phyloP scores from a whole-genome alignment of 2,797 vertebrate genomes.

The Cossypha heuglini region DNA sequence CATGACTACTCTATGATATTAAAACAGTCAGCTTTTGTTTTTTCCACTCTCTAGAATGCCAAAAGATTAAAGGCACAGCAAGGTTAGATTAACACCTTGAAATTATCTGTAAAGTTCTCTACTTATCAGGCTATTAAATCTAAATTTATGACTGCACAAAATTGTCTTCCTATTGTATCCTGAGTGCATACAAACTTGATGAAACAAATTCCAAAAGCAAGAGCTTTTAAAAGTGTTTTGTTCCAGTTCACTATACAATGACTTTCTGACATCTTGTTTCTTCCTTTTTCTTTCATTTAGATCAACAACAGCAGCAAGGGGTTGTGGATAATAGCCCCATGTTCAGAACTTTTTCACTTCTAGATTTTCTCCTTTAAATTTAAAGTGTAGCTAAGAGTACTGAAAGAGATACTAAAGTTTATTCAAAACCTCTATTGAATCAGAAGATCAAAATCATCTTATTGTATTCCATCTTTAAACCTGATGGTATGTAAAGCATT shows the following conservation, averaged over 20 bases:
- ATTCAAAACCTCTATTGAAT: background rate
- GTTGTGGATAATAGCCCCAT: background rate
- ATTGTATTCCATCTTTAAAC: background rate
- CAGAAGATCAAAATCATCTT: background rate
- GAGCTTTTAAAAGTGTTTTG: background rate
- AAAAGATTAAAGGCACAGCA: conserved; percentile 42
- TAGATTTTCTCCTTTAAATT: background rate
- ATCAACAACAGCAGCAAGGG: background rate
- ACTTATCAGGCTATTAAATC: conserved; percentile 47
- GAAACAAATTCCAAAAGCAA: background rate
- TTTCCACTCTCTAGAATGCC: background rate
- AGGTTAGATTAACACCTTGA: conserved; percentile 50
- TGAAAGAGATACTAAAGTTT: background rate
- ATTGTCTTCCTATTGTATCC: background rate
- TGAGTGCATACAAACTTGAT: background rate
- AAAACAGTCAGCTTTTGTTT: conserved; percentile 43
- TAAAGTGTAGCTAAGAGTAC: background rate
- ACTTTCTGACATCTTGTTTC: background rate
- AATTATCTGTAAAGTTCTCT: conserved; percentile 27
- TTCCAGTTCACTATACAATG: background rate
- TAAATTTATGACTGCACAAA: conserved; percentile 17
- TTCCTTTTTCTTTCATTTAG: background rate
- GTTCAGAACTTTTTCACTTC: background rate
- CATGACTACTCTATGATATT: background rate
- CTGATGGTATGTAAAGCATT: background rate